Conservation (phyloP, 2,797 vertebrate species). For the Sebastiscus tertius region DNA sequence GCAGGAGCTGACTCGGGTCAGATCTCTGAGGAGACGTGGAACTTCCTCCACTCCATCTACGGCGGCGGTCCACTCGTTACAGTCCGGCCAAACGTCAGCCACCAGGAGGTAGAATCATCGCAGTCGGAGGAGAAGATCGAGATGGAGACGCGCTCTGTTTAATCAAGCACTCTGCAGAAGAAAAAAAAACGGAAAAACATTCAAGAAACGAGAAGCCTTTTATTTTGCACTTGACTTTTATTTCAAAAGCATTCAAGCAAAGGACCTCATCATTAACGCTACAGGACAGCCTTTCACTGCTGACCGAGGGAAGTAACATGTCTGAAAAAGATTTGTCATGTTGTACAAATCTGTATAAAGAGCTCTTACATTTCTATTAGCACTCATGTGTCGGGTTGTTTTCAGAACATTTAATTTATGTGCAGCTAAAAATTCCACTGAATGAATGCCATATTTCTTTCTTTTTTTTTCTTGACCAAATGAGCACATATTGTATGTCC, state of each 20-base stretch:
- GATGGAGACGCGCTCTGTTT: slow-evolving; percentile 93
- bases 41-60: slow-evolving; percentile 95
- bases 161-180: slow-evolving; percentile 59
- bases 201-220: slow-evolving; percentile 75
- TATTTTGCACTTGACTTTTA: slow-evolving; percentile 86
- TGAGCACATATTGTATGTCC: slow-evolving; percentile 72
- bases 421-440: slow-evolving; percentile 76
- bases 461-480: slow-evolving; percentile 72
- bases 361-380: slow-evolving; percentile 74
- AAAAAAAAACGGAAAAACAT: slow-evolving; percentile 28
- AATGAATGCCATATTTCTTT: slow-evolving; percentile 76
- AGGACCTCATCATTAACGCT: slow-evolving; percentile 69
- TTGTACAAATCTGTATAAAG: slow-evolving; percentile 81
- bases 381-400: slow-evolving; percentile 68
- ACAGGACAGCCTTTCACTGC: slow-evolving; percentile 67
- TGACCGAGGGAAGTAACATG: slow-evolving; percentile 63
- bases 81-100: slow-evolving; percentile 89
- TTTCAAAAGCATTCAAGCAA: slow-evolving; percentile 84
- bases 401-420: slow-evolving; percentile 74
- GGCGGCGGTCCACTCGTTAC: slow-evolving; percentile 95
- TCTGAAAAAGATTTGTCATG: slow-evolving; percentile 57
- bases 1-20: slow-evolving; percentile 98
- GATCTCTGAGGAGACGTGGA: slow-evolving; percentile 99
- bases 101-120: slow-evolving; percentile 85
- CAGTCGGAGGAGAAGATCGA: slow-evolving; percentile 97